Evolutionary conservation across 64 coral and sea anemone genomes (phyloP).

Genomic region (Orbicella faveolata): DNA sequence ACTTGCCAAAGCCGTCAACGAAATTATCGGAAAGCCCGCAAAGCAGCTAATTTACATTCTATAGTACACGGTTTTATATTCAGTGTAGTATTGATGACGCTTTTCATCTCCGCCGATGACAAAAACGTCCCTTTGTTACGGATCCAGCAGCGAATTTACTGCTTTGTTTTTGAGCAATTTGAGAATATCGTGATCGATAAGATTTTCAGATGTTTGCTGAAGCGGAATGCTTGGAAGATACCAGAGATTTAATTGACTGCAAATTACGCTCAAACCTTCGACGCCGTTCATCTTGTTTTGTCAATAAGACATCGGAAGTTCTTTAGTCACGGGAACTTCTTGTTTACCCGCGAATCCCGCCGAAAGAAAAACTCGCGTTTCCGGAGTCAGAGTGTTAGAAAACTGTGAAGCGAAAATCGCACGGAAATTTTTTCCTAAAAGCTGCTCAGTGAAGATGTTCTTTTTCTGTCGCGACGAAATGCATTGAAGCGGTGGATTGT

Average conservation of each 20-base stretch:
- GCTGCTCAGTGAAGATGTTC: background rate
- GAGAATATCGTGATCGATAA: background rate
- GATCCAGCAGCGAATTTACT: background rate
- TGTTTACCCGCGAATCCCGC: background rate
- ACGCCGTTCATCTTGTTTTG: slow-evolving; percentile 25
- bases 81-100: background rate
- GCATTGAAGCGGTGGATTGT: too few species aligned
- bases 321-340: slow-evolving; percentile 27
- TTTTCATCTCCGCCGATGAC: slow-evolving; percentile 7
- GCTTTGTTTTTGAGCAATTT: background rate
- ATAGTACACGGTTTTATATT: background rate
- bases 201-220: background rate
- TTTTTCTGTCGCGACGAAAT: background rate
- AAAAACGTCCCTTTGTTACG: background rate
- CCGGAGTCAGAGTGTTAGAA: background rate
- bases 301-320: slow-evolving; percentile 35
- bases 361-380: background rate
- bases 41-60: slow-evolving; percentile 41
- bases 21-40: background rate
- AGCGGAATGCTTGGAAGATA: background rate
- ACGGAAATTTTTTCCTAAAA: background rate
- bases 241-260: slow-evolving; percentile 34
- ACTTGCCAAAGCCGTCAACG: slow-evolving; percentile 21
- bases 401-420: background rate
- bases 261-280: slow-evolving; percentile 32